Evolutionary conservation across 2,797 vertebrate genomes (phyloP).

Genomic region (Coreius guichenoti): DNA sequence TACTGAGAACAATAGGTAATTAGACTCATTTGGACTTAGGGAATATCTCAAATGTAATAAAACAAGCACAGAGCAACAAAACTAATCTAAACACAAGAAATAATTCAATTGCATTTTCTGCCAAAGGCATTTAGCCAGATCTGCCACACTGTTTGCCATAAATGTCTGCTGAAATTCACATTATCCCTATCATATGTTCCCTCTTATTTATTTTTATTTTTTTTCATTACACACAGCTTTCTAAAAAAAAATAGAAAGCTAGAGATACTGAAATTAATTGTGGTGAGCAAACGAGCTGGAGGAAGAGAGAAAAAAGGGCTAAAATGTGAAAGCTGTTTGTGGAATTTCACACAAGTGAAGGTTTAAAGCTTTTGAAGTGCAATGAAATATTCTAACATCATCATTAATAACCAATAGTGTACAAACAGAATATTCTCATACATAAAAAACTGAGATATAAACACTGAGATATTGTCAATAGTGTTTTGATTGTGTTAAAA

Average conservation of each 20-base stretch:
- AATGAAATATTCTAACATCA: background rate
- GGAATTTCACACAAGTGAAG: constrained; percentile 23
- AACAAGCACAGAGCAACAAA: background rate
- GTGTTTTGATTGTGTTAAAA: background rate
- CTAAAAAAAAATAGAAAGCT: background rate
- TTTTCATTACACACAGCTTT: background rate
- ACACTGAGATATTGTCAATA: background rate
- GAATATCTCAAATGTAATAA: background rate
- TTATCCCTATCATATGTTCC: background rate
- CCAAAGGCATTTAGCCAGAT: background rate
- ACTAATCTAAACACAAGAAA: background rate
- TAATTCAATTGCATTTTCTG: constrained; percentile 6
- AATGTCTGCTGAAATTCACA: constrained; percentile 2
- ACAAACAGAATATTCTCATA: background rate
- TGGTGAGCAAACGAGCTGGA: background rate
- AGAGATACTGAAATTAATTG: background rate
- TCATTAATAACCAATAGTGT: background rate
- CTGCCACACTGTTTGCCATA: background rate
- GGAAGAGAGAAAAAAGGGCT: background rate
- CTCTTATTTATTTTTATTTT: background rate
- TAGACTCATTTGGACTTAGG: background rate
- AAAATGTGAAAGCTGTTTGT: constrained; percentile 8
- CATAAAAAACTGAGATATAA: background rate
- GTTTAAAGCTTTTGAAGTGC: background rate
- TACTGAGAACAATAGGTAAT: constrained; percentile 7